These are phyloP conservation scores for Aphodius sticticus DNA, from an alignment of 2,888 invertebrate genomes.

Conservation along the genomic window DNA sequence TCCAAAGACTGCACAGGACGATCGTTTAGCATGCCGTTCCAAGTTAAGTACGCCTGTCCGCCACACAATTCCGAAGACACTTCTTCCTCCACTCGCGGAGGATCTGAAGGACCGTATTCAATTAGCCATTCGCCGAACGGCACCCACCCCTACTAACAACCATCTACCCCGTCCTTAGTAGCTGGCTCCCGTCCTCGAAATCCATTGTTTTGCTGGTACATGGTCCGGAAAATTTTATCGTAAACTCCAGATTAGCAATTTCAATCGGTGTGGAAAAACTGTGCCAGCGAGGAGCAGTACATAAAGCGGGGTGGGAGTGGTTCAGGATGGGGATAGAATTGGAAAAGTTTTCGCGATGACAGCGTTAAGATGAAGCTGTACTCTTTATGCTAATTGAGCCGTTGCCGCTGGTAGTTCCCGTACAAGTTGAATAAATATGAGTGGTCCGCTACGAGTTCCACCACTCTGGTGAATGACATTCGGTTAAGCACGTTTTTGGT, in stretches of 20 bases:
- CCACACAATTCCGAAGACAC: conserved; percentile 4
- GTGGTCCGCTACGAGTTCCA: background rate
- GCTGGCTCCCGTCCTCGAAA: background rate
- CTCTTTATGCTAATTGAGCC: background rate
- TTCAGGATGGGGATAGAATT: background rate
- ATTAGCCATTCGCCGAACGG: background rate
- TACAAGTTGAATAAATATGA: background rate
- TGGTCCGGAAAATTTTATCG: background rate
- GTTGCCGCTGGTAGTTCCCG: background rate
- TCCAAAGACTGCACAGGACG: background rate
- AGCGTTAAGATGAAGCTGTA: conserved; percentile 4
- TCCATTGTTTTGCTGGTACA: background rate
- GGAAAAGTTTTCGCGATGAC: background rate
- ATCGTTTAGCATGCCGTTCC: conserved; percentile 4
- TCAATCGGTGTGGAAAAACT: background rate
- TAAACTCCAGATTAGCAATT: background rate
- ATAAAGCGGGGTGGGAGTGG: background rate
- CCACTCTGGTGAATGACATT: background rate
- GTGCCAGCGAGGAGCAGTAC: background rate
- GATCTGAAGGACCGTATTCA: background rate
- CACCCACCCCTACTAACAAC: background rate
- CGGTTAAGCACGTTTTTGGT: background rate
- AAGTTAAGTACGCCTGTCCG: conserved; percentile 4
- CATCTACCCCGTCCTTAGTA: background rate
- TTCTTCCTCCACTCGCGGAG: background rate